Conservation (phyloP, 2,797 vertebrate genomes). For the Halcyon leucocephala region DNA sequence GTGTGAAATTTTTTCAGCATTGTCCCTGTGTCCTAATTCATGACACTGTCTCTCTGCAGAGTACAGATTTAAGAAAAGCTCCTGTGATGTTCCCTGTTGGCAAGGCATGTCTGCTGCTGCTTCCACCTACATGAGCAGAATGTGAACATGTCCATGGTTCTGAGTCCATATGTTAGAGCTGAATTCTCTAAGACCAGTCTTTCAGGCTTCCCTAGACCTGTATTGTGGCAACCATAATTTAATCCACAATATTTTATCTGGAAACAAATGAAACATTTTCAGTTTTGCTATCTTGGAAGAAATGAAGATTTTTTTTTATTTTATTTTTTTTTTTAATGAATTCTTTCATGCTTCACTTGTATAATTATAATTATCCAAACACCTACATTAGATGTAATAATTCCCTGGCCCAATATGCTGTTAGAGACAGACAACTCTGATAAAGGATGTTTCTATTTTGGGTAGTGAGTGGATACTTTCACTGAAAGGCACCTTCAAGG, state of each 20-base stretch:
- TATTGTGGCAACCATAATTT: background rate
- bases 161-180: background rate
- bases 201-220: background rate
- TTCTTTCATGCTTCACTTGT: background rate
- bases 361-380: background rate
- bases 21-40: background rate
- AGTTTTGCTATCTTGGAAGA: background rate
- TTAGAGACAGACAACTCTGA: background rate
- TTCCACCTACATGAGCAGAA: background rate
- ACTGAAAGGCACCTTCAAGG: background rate
- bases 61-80: background rate
- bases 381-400: background rate
- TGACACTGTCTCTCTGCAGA: background rate
- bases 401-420: background rate
- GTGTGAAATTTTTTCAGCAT: background rate
- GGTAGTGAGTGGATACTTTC: background rate
- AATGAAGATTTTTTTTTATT: background rate
- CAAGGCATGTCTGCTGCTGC: background rate
- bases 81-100: background rate
- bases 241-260: background rate
- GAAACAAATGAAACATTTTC: background rate
- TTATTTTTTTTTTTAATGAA: background rate
- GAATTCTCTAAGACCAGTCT: background rate
- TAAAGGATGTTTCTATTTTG: background rate
- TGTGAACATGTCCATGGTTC: accelerated